Base-by-base conservation (phyloP, 1,140 invertebrate species). In the Apis laboriosa region DNA sequence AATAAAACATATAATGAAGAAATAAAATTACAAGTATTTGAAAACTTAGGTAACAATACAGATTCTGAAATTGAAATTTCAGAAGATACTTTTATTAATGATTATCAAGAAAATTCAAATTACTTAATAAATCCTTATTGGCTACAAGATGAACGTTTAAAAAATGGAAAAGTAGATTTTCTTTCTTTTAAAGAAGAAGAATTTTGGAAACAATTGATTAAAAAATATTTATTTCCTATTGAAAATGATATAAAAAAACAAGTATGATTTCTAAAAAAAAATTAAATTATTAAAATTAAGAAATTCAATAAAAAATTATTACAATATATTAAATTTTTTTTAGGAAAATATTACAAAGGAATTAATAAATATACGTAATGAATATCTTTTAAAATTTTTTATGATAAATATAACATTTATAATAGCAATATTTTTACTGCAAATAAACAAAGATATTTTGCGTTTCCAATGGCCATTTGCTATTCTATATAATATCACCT, bases 321-420 rank as follows among this genome's bases (percentile, higher is more conserved):
- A 61, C 9, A 7, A 12, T 49, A 64, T 5, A 43, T 56, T 28
- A 55, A 56, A 71, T 64, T 80, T 80, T 80, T 74, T 77, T 84
- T 79, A 96, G 95, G 92, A 93, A 86, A 93, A 95, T 88, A 95
- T 97, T 83, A 93, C 93, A 2, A 92, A 94, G 64, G 95, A 96
- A 43, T 92, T 98, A 53, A 95, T 95, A 75, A 95, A 96, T 56
- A 92, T 97, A 24, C 94, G 97, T 19, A 96, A 98, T 90, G 96
- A 96, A 87, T 95, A 95, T 78, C 95, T 97, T 1, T 97, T 97
- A 88, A 96, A 96, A 64, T 98, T 98, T 92, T 96, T 97, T 71
- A 98, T 98, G 96, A 93, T 98, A 5, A 98, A 98, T 92, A 95
- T 96, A 12, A 94, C 98, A 3, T 98, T 98, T 92, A 97, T 98